phyloP scores from a whole-genome alignment of 2,888 invertebrate genomes.

The Ormyrus nitidulus region DNA sequence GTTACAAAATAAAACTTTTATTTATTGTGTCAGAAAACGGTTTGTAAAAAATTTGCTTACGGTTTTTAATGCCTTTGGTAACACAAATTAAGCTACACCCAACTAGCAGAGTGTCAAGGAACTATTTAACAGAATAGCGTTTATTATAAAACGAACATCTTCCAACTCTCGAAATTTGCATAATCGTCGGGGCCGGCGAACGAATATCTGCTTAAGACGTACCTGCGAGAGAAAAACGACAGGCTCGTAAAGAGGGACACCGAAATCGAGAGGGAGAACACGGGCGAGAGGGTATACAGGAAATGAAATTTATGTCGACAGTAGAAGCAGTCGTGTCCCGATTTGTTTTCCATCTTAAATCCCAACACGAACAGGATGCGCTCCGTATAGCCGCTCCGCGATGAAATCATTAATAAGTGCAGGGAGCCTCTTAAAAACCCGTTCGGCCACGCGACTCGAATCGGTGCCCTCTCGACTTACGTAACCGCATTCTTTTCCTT shows the following conservation, averaged over 20 bases:
- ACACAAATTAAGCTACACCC: too few relatives aligned
- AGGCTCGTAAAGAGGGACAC: not conserved
- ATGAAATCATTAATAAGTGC: constrained; percentile 53
- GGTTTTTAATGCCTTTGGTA: too few relatives aligned
- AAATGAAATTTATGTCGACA: constrained; percentile 45
- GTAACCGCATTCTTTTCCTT: not conserved
- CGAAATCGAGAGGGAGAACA: too few relatives aligned
- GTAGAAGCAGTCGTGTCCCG: constrained; percentile 42
- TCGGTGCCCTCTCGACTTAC: not conserved
- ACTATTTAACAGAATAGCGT: too few relatives aligned
- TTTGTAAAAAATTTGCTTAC: too few relatives aligned
- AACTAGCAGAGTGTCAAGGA: too few relatives aligned
- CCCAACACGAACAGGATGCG: constrained; percentile 36
- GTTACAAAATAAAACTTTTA: too few relatives aligned
- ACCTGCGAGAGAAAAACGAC: constrained; percentile 46
- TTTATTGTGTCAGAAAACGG: too few relatives aligned
- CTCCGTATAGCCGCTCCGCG: not conserved
- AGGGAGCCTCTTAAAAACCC: constrained; percentile 49
- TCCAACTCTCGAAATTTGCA: constrained; percentile 47
- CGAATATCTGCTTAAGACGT: constrained; percentile 38
- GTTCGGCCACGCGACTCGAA: constrained; percentile 55
- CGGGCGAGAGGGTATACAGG: not conserved
- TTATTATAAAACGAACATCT: not conserved
- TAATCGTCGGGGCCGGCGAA: constrained; percentile 21
- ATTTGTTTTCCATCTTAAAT: constrained; percentile 51